Evolutionary conservation across 2,113 vertebrate genomes (phyloP), one percentile per base, ranked within the genome.

Genomic region (Triplophysa rosa): DNA sequence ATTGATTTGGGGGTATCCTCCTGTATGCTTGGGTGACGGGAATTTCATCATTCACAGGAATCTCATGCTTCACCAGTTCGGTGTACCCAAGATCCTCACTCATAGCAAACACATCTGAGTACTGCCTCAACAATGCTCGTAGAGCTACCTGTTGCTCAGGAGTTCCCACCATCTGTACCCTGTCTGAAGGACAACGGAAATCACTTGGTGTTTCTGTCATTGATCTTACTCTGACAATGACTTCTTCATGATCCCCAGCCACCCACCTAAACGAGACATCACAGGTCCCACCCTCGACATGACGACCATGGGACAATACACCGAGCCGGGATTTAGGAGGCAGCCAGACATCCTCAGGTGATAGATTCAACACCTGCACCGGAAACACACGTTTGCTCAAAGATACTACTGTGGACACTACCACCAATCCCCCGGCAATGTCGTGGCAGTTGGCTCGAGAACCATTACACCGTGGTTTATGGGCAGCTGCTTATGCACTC

Each of bases 51-150:
- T 9, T 23, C 8, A 59, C 19, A 21, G 56, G 56, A 23, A 59
- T 59, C 56, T 59, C 56, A 59, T 59, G 56, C 7, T n/a, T 59
- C 3, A 59, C 56, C 8, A 21, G 8, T 45, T 59, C 56, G 21
- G 56, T 10, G 21, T 23, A 23, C n/a, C 56, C n/a, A 23, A 5
- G 17, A 21, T 73, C 42, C 8, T n/a, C n/a, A n/a, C n/a, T n/a
- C n/a, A 56, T 13, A 24, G 66, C 42, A 67, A 82, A 80, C 9
- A 85, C 49, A 3, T 82, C 66, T 0, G 29, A 14, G 11, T 80
- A 77, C 19, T 21, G 69, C 13, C n/a, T 19, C 24, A 81, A 29
- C 9, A 84, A 17, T 3, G 9, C 21, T n/a, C 47, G 2, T 14
- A 75, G 19, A 8, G 12, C 42, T 56, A 12, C 69, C 7, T 84